Base-by-base conservation (phyloP, 2,797 vertebrate species). In the Loris lydekkerianus region DNA sequence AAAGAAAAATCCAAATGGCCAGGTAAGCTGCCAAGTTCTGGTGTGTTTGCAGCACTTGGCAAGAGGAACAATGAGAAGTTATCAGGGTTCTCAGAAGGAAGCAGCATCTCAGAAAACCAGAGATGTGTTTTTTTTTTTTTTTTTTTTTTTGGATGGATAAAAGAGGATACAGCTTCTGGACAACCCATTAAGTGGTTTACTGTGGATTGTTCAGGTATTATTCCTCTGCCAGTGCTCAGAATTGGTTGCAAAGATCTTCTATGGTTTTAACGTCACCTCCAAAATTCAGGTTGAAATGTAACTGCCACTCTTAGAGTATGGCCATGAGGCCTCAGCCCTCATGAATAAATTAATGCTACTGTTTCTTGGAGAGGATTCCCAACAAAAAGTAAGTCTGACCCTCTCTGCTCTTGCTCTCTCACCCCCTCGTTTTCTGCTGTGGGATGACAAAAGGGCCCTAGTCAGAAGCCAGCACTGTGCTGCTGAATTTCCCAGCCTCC, bases 11-110 rank as follows among this genome's bases (percentile, higher is more conserved):
- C 2, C 27, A 6, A 81, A 53, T 15, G 60, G 78, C 56, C 73
- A 43, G 15, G 20, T 93, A 80, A 58, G 49, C 63, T 96, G 78
- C 78, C 56, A 21, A 69, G 31, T 70, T 92, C 88, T 92, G 23
- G 49, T 88, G 18, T 40, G 77, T 77, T 78, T 85, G 65, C 76
- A 84, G 18, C 73, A 63, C 9, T 81, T 70, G 67, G 53, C 90
- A 92, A 91, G 34, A 25, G 23, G 23, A 92, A 56, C 0, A 21
- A 76, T 76, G 70, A 92, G 14, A 96, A 83, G 61, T 65, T 37
- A 95, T 65, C 43, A 67, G 37, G 80, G 40, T 91, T 96, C 95
- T 91, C 85, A 60, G 37, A 96, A 96, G 49, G 56, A 95, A 94
- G 82, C 37, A 0, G 56, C 72, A 65, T 85, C 86, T 94, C n/a